These are phyloP conservation scores for Elymnias hypermnestra DNA, from an alignment of 1,140 invertebrate species.

Conservation along the genomic window DNA sequence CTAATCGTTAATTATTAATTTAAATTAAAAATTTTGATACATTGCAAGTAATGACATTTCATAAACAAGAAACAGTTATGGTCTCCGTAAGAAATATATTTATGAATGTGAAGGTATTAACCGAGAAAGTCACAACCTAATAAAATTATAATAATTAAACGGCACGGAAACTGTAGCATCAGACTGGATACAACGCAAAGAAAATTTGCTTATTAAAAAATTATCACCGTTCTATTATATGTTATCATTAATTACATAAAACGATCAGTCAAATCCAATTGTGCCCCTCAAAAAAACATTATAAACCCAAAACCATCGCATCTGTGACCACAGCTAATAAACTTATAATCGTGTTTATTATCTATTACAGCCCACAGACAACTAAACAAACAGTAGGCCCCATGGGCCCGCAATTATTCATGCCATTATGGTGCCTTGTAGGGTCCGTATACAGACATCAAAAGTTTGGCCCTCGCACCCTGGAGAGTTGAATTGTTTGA, in stretches of 20 bases:
- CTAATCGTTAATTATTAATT: no score
- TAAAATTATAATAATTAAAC: no score
- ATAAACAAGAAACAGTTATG: no score
- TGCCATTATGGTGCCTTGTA: conserved; percentile 22
- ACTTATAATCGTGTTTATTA: conserved; percentile 60
- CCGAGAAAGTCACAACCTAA: no score
- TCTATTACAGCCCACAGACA: conserved; percentile 41
- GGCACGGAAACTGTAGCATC: no score
- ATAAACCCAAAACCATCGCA: conserved; percentile 23
- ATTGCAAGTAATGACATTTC: no score
- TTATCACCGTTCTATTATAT: not conserved
- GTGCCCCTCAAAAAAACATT: conserved; percentile 8
- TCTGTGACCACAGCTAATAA: conserved; percentile 54
- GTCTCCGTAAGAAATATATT: no score
- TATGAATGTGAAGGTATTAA: no score
- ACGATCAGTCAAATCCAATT: conserved; percentile 15
- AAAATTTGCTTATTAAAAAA: no score
- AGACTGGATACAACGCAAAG: no score
- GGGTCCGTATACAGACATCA: conserved; percentile 36
- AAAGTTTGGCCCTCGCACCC: conserved; percentile 34
- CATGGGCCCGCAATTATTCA: conserved; percentile 46
- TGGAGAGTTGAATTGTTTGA: conserved; percentile 30
- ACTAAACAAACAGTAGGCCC: conserved; percentile 30
- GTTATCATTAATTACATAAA: not conserved
- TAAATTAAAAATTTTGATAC: no score